A percentile compares a stretch with the other conserved stretches of the same genome.
Conservation (phyloP, 2,888 invertebrate genomes). For the Monopis laevigella region DNA sequence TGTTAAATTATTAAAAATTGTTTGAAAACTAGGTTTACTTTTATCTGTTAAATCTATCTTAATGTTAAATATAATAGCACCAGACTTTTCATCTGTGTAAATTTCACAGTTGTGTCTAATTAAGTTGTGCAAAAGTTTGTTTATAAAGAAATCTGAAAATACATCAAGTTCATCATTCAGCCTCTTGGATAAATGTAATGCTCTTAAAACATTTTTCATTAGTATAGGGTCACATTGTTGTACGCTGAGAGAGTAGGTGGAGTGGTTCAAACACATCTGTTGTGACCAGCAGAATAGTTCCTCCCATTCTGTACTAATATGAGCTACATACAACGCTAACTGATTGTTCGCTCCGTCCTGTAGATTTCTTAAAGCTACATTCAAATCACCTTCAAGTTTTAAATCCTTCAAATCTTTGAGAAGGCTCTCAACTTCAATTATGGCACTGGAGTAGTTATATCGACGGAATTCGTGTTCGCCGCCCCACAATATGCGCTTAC, state of each 20-base stretch:
- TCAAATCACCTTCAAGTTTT: slow-evolving; percentile 39
- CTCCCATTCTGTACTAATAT: slow-evolving; percentile 55
- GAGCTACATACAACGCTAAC: slow-evolving; percentile 43
- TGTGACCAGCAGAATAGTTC: slow-evolving; percentile 52
- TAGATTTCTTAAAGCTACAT: slow-evolving; percentile 36
- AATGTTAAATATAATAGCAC: slow-evolving; percentile 51
- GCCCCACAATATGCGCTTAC: slow-evolving; percentile 36
- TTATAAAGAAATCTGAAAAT: slow-evolving; percentile 55
- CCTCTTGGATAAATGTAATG: slow-evolving; percentile 42
- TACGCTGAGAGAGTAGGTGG: slow-evolving; percentile 46
- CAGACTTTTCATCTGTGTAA: slow-evolving; percentile 48
- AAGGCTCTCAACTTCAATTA: slow-evolving; percentile 35
- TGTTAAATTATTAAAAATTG: slow-evolving; percentile 52
- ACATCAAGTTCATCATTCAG: slow-evolving; percentile 47
- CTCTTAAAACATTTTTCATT: slow-evolving; percentile 46
- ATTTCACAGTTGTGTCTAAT: slow-evolving; percentile 55
- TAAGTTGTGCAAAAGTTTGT: slow-evolving; percentile 44
- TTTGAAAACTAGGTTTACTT: slow-evolving; percentile 45
- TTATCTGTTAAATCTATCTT: slow-evolving; percentile 41
- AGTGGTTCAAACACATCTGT: slow-evolving; percentile 36
- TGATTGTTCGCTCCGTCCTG: slow-evolving; percentile 46
- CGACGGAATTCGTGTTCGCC: slow-evolving; percentile 48
- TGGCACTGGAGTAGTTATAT: slow-evolving; percentile 43
- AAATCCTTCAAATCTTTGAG: slow-evolving; percentile 30
- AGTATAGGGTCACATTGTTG: slow-evolving; percentile 48